phyloP scores from a whole-genome alignment of 2,797 vertebrate species.

The Gallinago solitaria region DNA sequence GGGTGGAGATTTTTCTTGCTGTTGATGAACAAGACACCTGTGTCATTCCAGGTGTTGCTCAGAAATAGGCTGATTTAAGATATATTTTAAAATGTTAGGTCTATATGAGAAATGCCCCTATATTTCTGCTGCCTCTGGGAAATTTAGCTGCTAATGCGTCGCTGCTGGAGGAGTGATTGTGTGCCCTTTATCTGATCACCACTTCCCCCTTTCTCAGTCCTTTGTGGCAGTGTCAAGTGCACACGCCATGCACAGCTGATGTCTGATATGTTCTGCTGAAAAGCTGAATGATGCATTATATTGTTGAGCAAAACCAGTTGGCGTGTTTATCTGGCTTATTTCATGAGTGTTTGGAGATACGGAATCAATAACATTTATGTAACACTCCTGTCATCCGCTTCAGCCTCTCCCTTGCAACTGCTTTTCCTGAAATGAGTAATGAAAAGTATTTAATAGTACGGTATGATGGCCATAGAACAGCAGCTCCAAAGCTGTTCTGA shows the following conservation, averaged over 20 bases:
- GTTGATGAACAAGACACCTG: not conserved
- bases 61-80: not conserved
- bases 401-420: not conserved
- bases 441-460: not conserved
- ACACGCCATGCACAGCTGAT: not conserved
- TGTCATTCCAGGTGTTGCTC: not conserved
- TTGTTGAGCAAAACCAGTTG: not conserved
- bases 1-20: not conserved
- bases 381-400: not conserved
- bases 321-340: constrained; percentile 22
- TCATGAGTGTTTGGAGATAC: not conserved
- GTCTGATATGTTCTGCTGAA: not conserved
- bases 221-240: not conserved
- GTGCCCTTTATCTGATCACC: not conserved
- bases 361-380: constrained; percentile 9
- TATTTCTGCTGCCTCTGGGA: not conserved
- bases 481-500: not conserved
- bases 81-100: not conserved
- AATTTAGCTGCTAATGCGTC: not conserved
- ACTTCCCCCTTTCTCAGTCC: not conserved
- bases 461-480: not conserved
- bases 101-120: not conserved
- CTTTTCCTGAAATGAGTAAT: not conserved
- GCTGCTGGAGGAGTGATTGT: not conserved
- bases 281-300: not conserved